phyloP scores from a whole-genome alignment of 2,888 invertebrate genomes.

The Rotaria macrura region DNA sequence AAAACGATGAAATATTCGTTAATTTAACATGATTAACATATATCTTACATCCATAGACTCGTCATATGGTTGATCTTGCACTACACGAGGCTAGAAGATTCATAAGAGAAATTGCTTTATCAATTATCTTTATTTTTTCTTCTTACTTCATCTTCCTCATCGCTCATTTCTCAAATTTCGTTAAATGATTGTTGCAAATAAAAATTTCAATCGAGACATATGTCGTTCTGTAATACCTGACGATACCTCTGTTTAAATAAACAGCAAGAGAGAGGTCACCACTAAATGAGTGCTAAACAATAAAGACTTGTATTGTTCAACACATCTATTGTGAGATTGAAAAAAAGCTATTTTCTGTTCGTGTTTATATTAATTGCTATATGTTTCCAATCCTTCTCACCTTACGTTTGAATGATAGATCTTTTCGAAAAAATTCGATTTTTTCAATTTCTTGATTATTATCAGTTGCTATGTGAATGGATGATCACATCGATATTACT shows the following conservation, averaged over 20 bases:
- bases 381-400: too few species aligned
- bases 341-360: too few species aligned
- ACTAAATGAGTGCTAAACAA: too few species aligned
- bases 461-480: too few species aligned
- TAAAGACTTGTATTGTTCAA: too few species aligned
- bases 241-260: not conserved
- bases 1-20: not conserved
- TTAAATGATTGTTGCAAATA: not conserved
- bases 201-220: not conserved
- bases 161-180: not conserved
- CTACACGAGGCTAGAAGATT: not conserved
- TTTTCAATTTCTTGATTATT: too few species aligned
- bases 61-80: not conserved
- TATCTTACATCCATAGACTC: not conserved
- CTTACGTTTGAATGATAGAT: too few species aligned
- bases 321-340: too few species aligned
- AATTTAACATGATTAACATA: not conserved
- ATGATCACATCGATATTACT: too few species aligned
- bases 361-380: too few species aligned
- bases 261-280: not conserved
- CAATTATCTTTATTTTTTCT: not conserved
- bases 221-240: not conserved
- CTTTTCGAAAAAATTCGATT: too few species aligned
- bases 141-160: not conserved
- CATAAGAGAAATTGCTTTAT: not conserved